These are phyloP conservation scores for Syngnathus scovelli DNA, from an alignment of 2,113 vertebrate genomes.

Conservation along the genomic window DNA sequence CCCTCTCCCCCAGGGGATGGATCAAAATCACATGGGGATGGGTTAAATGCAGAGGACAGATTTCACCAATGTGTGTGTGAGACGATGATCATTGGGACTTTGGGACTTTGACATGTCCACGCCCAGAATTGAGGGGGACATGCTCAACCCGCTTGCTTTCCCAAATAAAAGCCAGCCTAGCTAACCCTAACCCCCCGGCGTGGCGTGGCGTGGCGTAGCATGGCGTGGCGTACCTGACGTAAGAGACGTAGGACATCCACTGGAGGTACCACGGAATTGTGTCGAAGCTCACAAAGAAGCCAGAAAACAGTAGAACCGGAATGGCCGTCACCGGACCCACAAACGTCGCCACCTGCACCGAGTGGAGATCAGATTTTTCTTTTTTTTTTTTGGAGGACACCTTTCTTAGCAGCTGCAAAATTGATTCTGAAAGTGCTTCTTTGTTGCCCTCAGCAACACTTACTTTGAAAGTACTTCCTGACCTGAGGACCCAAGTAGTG, in stretches of 20 bases:
- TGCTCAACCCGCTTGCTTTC: not conserved
- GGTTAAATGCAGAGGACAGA: no score
- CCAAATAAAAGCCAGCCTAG: not conserved
- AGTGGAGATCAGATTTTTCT: no score
- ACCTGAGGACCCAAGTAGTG: not conserved
- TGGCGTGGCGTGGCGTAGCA: slow-evolving; percentile 30
- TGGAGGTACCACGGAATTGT: slow-evolving; percentile 96
- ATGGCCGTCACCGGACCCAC: slow-evolving; percentile 91
- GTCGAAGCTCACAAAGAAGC: slow-evolving; percentile 97
- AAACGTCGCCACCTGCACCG: slow-evolving; percentile 87
- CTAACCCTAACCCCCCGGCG: no score
- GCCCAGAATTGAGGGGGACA: not conserved
- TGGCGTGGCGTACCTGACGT: slow-evolving; percentile 79
- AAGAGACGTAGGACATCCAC: slow-evolving; percentile 96
- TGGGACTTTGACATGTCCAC: no score
- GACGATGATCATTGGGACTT: no score
- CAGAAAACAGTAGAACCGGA: slow-evolving; percentile 91
- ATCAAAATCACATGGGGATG: no score
- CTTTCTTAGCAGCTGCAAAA: not conserved
- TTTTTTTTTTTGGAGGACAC: not conserved
- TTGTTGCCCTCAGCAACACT: no score
- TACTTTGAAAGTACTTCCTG: no score
- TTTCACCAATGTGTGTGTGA: no score
- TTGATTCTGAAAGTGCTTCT: not conserved
- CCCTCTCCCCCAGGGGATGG: no score